Evolutionary conservation across 2,113 vertebrate species (phyloP).

Genomic region (Azemiops feae): DNA sequence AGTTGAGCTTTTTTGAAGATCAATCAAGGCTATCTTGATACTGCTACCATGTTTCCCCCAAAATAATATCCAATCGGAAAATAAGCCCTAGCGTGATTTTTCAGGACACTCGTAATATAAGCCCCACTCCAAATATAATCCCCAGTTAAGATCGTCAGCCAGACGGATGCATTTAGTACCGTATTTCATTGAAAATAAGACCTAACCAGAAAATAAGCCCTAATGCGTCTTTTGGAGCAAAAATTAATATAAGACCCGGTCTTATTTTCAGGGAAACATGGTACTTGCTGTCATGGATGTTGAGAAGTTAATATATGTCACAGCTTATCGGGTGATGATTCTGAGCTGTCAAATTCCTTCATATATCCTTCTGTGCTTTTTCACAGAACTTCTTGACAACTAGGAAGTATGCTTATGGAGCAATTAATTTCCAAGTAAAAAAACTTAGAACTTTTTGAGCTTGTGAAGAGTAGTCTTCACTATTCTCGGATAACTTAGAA

Average conservation of each 20-base stretch:
- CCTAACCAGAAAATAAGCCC: no score
- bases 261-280: no score
- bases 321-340: background rate
- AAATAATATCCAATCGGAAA: no score
- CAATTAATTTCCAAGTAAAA: background rate
- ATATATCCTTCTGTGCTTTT: background rate
- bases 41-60: background rate
- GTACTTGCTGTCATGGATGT: background rate
- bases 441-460: background rate
- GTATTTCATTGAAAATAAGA: no score
- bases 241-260: no score
- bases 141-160: no score
- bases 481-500: background rate
- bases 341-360: background rate
- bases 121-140: no score
- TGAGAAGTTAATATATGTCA: background rate
- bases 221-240: no score
- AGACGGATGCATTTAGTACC: no score
- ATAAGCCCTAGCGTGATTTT: no score
- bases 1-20: background rate
- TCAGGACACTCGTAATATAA: no score
- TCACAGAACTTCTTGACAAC: background rate
- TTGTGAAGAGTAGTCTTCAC: background rate
- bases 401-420: background rate
- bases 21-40: background rate